phyloP scores from a whole-genome alignment of 1,140 invertebrate species.

The Nilaparvata lugens region DNA sequence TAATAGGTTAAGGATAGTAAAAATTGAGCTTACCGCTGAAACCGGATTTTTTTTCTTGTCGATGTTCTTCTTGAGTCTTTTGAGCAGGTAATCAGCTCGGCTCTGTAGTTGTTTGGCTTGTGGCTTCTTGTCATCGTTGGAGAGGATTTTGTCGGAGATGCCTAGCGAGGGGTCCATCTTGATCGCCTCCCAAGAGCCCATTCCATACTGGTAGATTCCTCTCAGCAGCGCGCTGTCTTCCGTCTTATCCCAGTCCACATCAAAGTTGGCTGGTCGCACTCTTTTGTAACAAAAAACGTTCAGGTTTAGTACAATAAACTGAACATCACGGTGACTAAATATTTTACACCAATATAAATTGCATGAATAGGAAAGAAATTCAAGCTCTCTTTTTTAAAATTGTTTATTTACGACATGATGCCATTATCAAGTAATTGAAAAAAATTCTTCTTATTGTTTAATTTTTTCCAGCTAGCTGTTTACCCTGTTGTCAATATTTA shows the following conservation, averaged over 20 bases:
- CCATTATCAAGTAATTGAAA: no score
- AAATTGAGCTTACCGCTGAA: conserved; percentile 33
- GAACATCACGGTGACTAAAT: no score
- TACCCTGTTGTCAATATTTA: no score
- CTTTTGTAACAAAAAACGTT: conserved; percentile 38
- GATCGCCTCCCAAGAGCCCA: conserved; percentile 95
- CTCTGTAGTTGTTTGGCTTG: conserved; percentile 89
- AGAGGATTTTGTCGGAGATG: conserved; percentile 84
- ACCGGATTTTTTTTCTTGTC: conserved; percentile 49
- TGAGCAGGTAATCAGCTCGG: conserved; percentile 85
- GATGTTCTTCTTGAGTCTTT: conserved; percentile 70
- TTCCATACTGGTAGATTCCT: conserved; percentile 91
- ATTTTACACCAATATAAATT: no score
- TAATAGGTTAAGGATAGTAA: conserved; percentile 50
- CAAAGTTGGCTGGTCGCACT: conserved; percentile 75
- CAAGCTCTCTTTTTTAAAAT: no score
- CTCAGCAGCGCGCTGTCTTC: conserved; percentile 84
- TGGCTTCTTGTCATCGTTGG: conserved; percentile 84
- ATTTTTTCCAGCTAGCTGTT: no score
- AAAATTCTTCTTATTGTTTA: no score
- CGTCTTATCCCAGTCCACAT: conserved; percentile 75
- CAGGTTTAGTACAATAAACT: no score
- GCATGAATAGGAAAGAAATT: no score
- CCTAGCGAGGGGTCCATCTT: conserved; percentile 88
- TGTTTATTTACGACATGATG: no score